A percentile compares a stretch with the other conserved stretches of the same genome.
Conservation (phyloP, 2,888 invertebrate species). For the Cyclophora punctaria region DNA sequence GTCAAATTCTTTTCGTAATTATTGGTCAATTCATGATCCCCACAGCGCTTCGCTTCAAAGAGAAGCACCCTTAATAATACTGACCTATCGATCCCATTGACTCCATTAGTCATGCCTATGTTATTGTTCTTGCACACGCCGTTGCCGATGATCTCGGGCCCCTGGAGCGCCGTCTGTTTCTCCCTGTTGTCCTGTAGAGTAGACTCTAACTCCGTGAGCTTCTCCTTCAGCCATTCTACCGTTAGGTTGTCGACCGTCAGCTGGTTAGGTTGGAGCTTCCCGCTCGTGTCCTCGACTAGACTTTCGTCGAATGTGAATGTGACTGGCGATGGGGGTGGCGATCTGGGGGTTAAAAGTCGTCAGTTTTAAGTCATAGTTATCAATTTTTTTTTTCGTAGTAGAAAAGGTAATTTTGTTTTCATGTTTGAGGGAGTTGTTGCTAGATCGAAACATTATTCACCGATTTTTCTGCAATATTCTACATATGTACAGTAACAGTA, state of each 20-base stretch:
- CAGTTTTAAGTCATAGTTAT: neutral
- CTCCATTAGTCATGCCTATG: constrained; percentile 66
- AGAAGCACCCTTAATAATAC: neutral
- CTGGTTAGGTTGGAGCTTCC: constrained; percentile 89
- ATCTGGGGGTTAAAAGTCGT: constrained; percentile 68
- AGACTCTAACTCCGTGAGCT: constrained; percentile 84
- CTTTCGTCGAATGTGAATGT: constrained; percentile 91
- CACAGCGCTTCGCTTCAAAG: no score
- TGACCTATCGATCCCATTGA: constrained; percentile 71
- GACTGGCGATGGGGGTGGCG: constrained; percentile 84
- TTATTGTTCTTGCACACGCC: constrained; percentile 69
- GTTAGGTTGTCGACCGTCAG: constrained; percentile 95
- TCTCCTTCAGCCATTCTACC: constrained; percentile 89
- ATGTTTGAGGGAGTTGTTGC: no score
- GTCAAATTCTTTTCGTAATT: no score
- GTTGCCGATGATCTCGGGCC: constrained; percentile 68
- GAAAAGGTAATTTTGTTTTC: no score
- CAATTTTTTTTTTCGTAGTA: no score
- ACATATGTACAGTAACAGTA: no score
- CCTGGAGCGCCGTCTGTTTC: constrained; percentile 76
- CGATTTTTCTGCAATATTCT: no score
- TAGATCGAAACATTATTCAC: no score
- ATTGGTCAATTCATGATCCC: no score
- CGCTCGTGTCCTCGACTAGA: constrained; percentile 90
- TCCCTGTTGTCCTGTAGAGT: constrained; percentile 86